Base-by-base conservation (phyloP, 2,888 invertebrate species). In the Oegoconia quadripuncta region DNA sequence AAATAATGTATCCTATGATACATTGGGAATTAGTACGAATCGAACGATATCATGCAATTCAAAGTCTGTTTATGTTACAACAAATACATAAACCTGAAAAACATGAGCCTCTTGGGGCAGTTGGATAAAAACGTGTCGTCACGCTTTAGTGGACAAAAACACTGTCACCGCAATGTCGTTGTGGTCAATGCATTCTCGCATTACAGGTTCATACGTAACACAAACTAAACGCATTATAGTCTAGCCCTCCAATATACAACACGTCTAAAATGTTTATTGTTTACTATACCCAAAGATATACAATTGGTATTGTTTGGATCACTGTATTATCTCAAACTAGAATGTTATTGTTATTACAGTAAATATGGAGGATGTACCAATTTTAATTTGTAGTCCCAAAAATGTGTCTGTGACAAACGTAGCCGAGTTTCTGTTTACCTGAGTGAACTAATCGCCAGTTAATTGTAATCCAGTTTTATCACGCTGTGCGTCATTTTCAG, bases 401-500 rank as follows among this genome's bases (percentile, higher is more conserved):
- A 28, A 14, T 28, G 28, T 14, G 14, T 28, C 3, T 9, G 9
- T 23, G 23, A 23, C 23, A 28, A 9, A 17, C 1, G 12, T 29
- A 15, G 13, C 17, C 29, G 8, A 28, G 18, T 18, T 11, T 11
- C 12, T 39, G 25, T 37, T 37, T 29, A 37, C 34, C 17, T 13
- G 22, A 17, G 20, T 27, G 11, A 18, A 22, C 14, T 28, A 38
- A 31, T 37, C 32, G 17, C 31, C 18, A 27, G 28, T 26, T 33
- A 31, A 33, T 43, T 42, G 31, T 39, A 39, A 42, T 38, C 42
- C 37, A 25, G 8, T 20, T 32, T 42, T 35, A 39, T 35, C 18
- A 9, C 15, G 9, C 46, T 51, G 59, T 66, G 71, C 77, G 78
- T 81, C 78, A 81, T 57, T 74, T 80, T 78, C 74, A 77, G 75